Base-by-base conservation (phyloP, 2,888 invertebrate genomes). In the Cerceris ruficornis region DNA sequence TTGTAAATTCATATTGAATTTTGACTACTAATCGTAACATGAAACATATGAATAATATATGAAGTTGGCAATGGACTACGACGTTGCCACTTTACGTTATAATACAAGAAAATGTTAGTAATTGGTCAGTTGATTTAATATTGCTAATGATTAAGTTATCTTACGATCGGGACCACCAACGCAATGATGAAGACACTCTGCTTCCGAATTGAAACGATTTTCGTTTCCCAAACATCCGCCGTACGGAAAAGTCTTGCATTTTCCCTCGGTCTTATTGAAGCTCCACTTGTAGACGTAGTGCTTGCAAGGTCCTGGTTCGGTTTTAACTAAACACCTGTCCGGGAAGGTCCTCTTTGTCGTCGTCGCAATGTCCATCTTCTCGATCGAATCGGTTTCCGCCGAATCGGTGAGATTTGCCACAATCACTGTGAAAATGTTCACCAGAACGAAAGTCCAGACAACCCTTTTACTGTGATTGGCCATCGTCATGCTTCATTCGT, bases 161-260 rank as follows among this genome's bases (percentile, higher is more conserved):
- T 90, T 73, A 92, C 92, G 88, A 72, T 92, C 91, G 0, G 94
- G 93, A 80, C 93, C 94, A n/a, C 94, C 94, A 76, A 94, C 92
- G 90, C 96, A 96, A 81, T 94, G 93, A 86, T 94, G 93, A 62
- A 95, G 92, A 88, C 96, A 96, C 85, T 95, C 95, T 42, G 93
- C 93, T 90, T 95, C 95, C 15, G 94, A 94, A 87, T 95, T 94
- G 90, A 96, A 96, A 77, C 95, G 93, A 90, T 96, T 96, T 82
- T 94, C 94, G 89, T 95, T 96, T 15, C 95, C 95, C 57, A 94
- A 94, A 86, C 96, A 96, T 65, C 96, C 96, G 62, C 95, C 95
- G 94, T 95, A 96, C 15, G 94, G 93, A 87, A 95, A 96, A 80
- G 94, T 94, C 73, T 93, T 93, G 90, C 96, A 96, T 57, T 93